These are phyloP conservation scores for Diarsia rubi DNA, from an alignment of 2,888 invertebrate species.

Conservation along the genomic window DNA sequence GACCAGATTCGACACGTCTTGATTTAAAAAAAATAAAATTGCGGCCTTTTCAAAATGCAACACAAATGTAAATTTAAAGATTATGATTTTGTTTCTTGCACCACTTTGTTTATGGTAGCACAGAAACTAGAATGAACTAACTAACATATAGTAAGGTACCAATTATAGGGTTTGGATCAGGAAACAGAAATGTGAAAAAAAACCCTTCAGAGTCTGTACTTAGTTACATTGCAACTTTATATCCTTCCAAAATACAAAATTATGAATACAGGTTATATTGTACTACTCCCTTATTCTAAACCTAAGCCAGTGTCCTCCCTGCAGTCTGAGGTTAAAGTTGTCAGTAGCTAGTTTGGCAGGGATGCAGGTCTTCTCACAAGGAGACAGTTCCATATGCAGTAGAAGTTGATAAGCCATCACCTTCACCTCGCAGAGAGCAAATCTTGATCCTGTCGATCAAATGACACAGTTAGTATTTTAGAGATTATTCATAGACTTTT, in stretches of 20 bases:
- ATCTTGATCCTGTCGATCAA: conserved; percentile 76
- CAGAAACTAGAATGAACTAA: too few relatives aligned
- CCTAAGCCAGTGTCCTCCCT: conserved; percentile 80
- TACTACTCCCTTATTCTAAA: conserved; percentile 61
- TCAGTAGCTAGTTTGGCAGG: conserved; percentile 69
- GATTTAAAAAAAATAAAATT: too few relatives aligned
- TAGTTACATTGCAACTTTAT: not conserved
- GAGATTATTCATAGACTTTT: not conserved
- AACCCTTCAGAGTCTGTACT: not conserved
- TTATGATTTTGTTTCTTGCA: too few relatives aligned
- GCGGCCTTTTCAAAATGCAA: too few relatives aligned
- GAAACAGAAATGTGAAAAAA: not conserved
- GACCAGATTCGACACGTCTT: too few relatives aligned
- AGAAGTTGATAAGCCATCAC: conserved; percentile 80
- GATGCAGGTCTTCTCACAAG: conserved; percentile 75
- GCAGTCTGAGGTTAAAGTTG: conserved; percentile 71
- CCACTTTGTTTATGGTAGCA: too few relatives aligned
- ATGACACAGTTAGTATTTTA: not conserved
- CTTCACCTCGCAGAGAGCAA: conserved; percentile 84
- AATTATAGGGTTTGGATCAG: not conserved
- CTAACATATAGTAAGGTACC: not conserved
- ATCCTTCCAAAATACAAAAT: not conserved
- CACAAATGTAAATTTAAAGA: too few relatives aligned
- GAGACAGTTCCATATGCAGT: conserved; percentile 76
- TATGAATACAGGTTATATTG: not conserved